Base-by-base conservation (phyloP, 2,888 invertebrate genomes). In the Pachymerium ferrugineum region DNA sequence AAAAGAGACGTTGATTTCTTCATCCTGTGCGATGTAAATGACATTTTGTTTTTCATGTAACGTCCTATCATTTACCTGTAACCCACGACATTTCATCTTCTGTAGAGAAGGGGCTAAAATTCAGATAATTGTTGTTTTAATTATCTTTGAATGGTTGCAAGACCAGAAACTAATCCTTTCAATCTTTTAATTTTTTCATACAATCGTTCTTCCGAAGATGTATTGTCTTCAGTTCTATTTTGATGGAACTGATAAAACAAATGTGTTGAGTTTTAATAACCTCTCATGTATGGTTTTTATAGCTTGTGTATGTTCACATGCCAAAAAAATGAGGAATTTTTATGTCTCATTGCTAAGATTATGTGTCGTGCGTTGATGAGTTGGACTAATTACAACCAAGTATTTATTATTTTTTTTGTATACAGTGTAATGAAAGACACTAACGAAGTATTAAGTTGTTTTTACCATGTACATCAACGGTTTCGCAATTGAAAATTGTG, bases 361-460 rank as follows among this genome's bases (percentile, higher is more conserved):
- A 54, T 54, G 16, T 54, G 47, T 54, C 47, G 47, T 54, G 47
- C 22, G 47, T 54, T 54, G 47, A 54, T 54, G 47, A 54, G 47
- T 54, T 54, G 47, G 47, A 54, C 47, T 54, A 54, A 54, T 19
- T 54, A 5, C 47, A 54, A 54, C 19, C 47, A 54, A 22, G 16
- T 54, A 54, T 54, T 54, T 54, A 54, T 54, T 54, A 54, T 22
- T 54, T 54, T 54, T 54, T 54, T 54, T 54, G 47, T 54, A 54
- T 54, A 54, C n/a, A n/a, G n/a, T n/a, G n/a, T n/a, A n/a, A n/a
- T n/a, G 22, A 22, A 54, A 54, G 22, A 54, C 47, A 54, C 47
- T 54, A 22, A 54, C 47, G 22, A 54, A 54, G 47, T 54, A 54
- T 54, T 54, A 54, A 54, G 22, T 54, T 54, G 47, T 54, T 54